Percentiles rank a stretch among this genome's conserved stretches.
phyloP scores from a whole-genome alignment of 2,888 invertebrate genomes.

The Glaucopsyche alexis region DNA sequence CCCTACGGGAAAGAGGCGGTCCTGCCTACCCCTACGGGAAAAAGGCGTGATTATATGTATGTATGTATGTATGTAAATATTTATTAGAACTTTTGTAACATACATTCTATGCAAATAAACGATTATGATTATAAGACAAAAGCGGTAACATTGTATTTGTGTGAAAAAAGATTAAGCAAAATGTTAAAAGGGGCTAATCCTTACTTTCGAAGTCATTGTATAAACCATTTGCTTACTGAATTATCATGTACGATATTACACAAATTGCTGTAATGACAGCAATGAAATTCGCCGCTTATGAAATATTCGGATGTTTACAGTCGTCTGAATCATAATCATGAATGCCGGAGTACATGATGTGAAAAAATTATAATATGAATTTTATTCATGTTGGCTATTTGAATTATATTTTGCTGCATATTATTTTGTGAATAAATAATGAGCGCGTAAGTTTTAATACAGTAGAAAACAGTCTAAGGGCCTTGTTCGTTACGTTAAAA shows the following conservation, averaged over 20 bases:
- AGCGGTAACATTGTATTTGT: neutral
- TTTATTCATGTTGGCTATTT: neutral
- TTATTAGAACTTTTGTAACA: no score
- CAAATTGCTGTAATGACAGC: slow-evolving; percentile 11
- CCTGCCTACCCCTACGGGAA: no score
- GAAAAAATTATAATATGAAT: slow-evolving; percentile 3
- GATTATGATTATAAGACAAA: no score
- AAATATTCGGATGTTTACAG: slow-evolving; percentile 17
- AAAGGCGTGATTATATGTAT: no score
- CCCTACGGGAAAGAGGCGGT: no score
- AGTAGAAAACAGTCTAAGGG: no score
- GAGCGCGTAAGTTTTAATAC: no score
- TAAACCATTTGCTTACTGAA: slow-evolving; percentile 8
- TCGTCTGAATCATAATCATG: neutral
- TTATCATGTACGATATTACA: slow-evolving; percentile 12
- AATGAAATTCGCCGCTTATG: slow-evolving; percentile 11
- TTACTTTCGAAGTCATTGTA: neutral
- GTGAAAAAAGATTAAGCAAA: neutral
- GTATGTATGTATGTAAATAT: no score
- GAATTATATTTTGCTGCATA: neutral
- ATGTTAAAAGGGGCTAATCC: neutral
- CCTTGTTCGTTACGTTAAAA: no score
- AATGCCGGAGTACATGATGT: neutral
- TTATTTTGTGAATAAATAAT: no score
- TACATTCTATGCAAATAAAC: no score